Evolutionary conservation across 2,797 vertebrate species (phyloP).

Genomic region (Vultur gryphus): DNA sequence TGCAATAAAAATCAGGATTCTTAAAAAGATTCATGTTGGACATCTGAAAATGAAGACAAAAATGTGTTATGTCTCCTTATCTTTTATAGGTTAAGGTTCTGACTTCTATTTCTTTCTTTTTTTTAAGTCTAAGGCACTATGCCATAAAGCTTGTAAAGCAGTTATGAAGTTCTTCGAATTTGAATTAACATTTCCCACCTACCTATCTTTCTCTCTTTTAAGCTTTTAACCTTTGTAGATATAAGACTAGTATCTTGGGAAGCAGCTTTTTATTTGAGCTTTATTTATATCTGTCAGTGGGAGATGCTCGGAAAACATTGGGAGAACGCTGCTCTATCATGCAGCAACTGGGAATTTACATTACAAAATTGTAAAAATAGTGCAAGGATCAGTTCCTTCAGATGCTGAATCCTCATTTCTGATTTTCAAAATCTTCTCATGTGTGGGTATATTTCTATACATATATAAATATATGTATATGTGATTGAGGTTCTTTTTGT

Average conservation of each 20-base stretch:
- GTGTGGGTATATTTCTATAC: neutral
- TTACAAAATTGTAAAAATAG: slow-evolving; percentile 42
- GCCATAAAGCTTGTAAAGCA: slow-evolving; percentile 27
- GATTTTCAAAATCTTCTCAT: neutral
- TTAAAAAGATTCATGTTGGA: neutral
- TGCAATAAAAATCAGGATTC: neutral
- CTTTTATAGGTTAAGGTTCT: neutral
- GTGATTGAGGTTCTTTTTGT: neutral
- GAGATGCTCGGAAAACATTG: slow-evolving; percentile 48
- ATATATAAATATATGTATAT: neutral
- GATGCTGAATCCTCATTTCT: slow-evolving; percentile 43
- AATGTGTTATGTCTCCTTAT: neutral
- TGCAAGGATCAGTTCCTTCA: slow-evolving; percentile 42
- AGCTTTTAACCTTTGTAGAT: slow-evolving; percentile 54
- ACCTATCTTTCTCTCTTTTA: slow-evolving; percentile 39
- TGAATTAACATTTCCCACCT: slow-evolving; percentile 51
- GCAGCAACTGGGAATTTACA: slow-evolving; percentile 51
- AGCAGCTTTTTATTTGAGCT: slow-evolving; percentile 53
- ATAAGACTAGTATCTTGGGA: slow-evolving; percentile 36
- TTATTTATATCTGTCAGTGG: slow-evolving; percentile 57
- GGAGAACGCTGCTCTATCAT: slow-evolving; percentile 48
- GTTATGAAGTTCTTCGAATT: slow-evolving; percentile 16
- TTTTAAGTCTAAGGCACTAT: neutral
- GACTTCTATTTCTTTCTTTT: neutral
- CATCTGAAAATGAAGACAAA: slow-evolving; percentile 1